Conservation (phyloP, 2,888 invertebrate species). For the Stictocephala bisonia region DNA sequence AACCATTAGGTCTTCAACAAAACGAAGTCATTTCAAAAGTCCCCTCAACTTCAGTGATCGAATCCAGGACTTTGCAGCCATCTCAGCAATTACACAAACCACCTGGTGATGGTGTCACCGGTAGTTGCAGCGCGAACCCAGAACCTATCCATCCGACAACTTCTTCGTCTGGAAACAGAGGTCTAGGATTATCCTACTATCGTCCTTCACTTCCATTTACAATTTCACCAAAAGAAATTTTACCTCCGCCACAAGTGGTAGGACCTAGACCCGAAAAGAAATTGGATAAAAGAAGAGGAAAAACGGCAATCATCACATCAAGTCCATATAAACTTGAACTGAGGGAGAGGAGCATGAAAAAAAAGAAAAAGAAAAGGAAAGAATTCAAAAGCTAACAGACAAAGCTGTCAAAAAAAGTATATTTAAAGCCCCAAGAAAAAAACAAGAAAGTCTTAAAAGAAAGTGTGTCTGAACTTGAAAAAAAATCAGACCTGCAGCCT, state of each 20-base stretch:
- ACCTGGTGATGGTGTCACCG: too few relatives aligned
- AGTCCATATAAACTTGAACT: slow-evolving; percentile 39
- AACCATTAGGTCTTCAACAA: too few relatives aligned
- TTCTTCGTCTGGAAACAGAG: slow-evolving; percentile 22
- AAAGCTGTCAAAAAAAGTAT: slow-evolving; percentile 29
- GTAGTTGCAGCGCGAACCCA: too few relatives aligned
- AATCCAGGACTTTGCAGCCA: slow-evolving; percentile 11
- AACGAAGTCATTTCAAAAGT: slow-evolving; percentile 6
- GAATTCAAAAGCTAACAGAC: slow-evolving; percentile 16
- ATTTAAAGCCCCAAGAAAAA: background rate
- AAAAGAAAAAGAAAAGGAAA: slow-evolving; percentile 23
- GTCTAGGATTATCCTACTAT: too few relatives aligned
- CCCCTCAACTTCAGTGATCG: slow-evolving; percentile 13
- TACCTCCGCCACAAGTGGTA: slow-evolving; percentile 30
- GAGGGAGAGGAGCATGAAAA: slow-evolving; percentile 24
- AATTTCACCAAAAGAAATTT: slow-evolving; percentile 24
- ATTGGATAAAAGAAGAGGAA: slow-evolving; percentile 40
- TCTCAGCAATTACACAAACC: too few relatives aligned
- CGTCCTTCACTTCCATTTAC: slow-evolving; percentile 35
- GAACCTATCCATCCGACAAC: slow-evolving; percentile 35
- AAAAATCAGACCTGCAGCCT: too few relatives aligned
- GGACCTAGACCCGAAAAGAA: slow-evolving; percentile 16
- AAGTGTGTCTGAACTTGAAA: too few relatives aligned
- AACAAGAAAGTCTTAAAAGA: background rate
- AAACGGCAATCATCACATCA: slow-evolving; percentile 39